Base-by-base conservation (phyloP, 2,888 invertebrate species). In the Achlya flavicornis region DNA sequence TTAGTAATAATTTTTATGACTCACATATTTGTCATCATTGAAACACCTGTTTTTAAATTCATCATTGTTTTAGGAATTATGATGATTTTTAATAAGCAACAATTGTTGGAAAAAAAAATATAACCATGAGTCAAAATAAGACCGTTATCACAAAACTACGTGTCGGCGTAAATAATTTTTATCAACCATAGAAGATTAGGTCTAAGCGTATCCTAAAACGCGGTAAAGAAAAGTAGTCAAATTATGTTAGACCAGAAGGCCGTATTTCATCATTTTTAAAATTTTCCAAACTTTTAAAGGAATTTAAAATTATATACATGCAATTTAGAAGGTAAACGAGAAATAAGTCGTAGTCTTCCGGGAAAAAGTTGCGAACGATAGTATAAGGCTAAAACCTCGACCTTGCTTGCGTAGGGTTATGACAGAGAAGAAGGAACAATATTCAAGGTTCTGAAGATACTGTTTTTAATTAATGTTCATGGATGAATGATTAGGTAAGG, bases 351-450 rank as follows among this genome's bases (percentile, higher is more conserved):
- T n/a, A 10, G 19, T 19, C 19, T 53, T 53, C 53, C 53, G 53
- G 53, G 19, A 53, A 53, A 53, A 53, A n/a, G 10, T 10, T 3
- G 53, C 43, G 8, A 16, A 3, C 14, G 46, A 46, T 14, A 5
- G 46, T 8, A 19, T 19, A 53, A 19, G 19, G 53, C 19, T 19
- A 53, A n/a, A 53, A 53, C 53, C 53, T 53, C 53, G 53, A 19
- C 16, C 53, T 53, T 53, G 53, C 16, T 53, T 53, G 19, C 48
- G n/a, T n/a, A n/a, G n/a, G n/a, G n/a, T n/a, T n/a, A n/a, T n/a
- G n/a, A n/a, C n/a, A n/a, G n/a, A n/a, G n/a, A n/a, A n/a, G n/a
- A n/a, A n/a, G n/a, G n/a, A n/a, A n/a, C n/a, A n/a, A n/a, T n/a
- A n/a, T n/a, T n/a, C n/a, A n/a, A n/a, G n/a, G n/a, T n/a, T 16